Percentiles rank a stretch among this genome's conserved stretches.
Evolutionary conservation across 2,888 invertebrate genomes (phyloP).

Genomic region (Epistrophella euchroma): DNA sequence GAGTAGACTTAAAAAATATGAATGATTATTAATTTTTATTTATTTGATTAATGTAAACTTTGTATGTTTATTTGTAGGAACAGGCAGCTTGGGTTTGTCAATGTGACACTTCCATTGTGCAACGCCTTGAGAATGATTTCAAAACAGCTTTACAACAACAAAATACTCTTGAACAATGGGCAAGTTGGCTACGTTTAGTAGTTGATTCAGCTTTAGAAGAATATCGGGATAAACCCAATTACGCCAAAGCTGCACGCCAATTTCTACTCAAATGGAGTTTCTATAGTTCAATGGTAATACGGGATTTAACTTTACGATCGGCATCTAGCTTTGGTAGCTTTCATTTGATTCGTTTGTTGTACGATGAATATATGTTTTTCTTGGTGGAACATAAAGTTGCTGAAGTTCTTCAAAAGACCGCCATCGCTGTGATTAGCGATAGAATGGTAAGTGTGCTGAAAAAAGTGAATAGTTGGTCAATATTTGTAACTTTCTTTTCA

Average conservation of each 20-base stretch:
- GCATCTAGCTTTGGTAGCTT: slow-evolving; percentile 99
- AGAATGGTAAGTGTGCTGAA: slow-evolving; percentile 80
- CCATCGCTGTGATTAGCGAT: slow-evolving; percentile 95
- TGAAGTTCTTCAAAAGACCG: slow-evolving; percentile 93
- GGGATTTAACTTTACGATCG: slow-evolving; percentile 97
- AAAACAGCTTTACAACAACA: slow-evolving; percentile 96
- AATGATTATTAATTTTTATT: too few relatives aligned
- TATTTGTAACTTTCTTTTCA: too few relatives aligned
- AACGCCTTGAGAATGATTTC: slow-evolving; percentile 95
- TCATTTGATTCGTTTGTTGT: slow-evolving; percentile 97
- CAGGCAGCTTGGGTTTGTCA: slow-evolving; percentile 99
- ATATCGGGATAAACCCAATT: slow-evolving; percentile 92
- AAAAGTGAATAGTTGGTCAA: too few relatives aligned
- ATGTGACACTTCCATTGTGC: slow-evolving; percentile 92
- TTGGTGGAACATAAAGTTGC: slow-evolving; percentile 98
- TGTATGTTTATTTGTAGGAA: slow-evolving; percentile 81
- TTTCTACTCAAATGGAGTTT: slow-evolving; percentile 99
- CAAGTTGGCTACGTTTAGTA: slow-evolving; percentile 97
- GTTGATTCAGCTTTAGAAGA: slow-evolving; percentile 95
- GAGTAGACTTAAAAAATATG: slow-evolving; percentile 64
- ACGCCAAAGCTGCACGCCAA: slow-evolving; percentile 93
- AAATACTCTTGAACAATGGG: slow-evolving; percentile 98
- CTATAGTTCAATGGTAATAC: slow-evolving; percentile 98
- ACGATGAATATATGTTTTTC: slow-evolving; percentile 99
- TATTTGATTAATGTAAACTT: neutral